Evolutionary conservation across 2,888 invertebrate species (phyloP).

Genomic region (Dione juno): DNA sequence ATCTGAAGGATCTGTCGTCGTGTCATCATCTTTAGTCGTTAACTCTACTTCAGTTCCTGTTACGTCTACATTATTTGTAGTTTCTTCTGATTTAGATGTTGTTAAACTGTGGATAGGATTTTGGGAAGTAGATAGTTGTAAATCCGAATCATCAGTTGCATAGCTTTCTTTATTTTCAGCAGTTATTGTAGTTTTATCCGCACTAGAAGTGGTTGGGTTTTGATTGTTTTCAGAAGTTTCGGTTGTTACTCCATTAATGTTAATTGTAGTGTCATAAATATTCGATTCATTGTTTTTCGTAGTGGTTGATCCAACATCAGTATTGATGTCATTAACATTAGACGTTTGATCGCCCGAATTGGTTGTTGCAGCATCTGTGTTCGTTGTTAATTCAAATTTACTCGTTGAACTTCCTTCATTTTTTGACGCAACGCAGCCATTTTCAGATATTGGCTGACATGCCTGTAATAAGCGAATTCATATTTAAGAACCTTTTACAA

Average conservation of each 20-base stretch:
- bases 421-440: conserved; percentile 4
- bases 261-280: too few relatives aligned
- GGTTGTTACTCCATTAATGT: background rate
- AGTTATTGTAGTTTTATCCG: too few relatives aligned
- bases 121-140: background rate
- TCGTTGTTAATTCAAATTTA: too few relatives aligned
- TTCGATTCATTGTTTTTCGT: too few relatives aligned
- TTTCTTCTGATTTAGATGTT: background rate
- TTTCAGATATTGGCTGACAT: background rate
- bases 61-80: background rate
- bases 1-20: background rate
- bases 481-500: too few relatives aligned
- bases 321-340: too few relatives aligned
- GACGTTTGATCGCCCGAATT: too few relatives aligned
- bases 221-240: too few relatives aligned
- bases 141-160: background rate
- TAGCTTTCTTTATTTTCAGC: background rate
- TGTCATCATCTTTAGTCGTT: background rate
- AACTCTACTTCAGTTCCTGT: background rate
- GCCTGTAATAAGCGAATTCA: background rate
- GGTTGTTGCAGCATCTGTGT: too few relatives aligned
- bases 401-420: background rate
- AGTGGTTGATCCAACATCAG: too few relatives aligned
- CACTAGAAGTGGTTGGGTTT: too few relatives aligned
- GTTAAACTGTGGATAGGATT: background rate